Conservation (phyloP, 2,113 vertebrate genomes). For the Seriola quinqueradiata region DNA sequence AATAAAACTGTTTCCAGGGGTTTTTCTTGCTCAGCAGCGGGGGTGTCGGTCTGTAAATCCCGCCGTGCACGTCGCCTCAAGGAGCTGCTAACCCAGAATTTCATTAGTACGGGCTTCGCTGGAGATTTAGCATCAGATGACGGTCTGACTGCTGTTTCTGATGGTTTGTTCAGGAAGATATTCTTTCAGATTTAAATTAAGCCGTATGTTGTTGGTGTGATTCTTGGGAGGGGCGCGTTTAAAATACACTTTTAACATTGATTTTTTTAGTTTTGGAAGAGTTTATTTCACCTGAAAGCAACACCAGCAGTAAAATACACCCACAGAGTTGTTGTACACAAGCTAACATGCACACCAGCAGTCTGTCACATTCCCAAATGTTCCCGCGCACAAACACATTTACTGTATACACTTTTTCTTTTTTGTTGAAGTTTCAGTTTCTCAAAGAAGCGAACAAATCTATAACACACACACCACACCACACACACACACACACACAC, state of each 20-base stretch:
- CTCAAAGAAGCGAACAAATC: slow-evolving; percentile 13
- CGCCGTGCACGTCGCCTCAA: neutral
- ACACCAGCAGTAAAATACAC: slow-evolving; percentile 34
- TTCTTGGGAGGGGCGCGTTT: neutral
- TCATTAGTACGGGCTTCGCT: slow-evolving; percentile 6
- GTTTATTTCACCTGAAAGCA: slow-evolving; percentile 31
- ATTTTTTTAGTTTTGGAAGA: neutral
- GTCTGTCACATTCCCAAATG: slow-evolving; percentile 1
- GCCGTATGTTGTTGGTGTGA: neutral
- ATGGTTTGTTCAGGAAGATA: neutral
- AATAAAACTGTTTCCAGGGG: slow-evolving; percentile 29
- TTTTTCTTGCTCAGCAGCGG: slow-evolving; percentile 25
- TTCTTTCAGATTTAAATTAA: neutral
- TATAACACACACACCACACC: neutral
- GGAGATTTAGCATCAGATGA: slow-evolving; percentile 11
- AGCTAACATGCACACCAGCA: neutral
- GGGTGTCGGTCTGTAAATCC: slow-evolving; percentile 18
- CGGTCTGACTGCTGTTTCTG: neutral
- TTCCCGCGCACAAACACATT: neutral
- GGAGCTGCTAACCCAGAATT: slow-evolving; percentile 24
- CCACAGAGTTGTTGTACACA: slow-evolving; percentile 21
- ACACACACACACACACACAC: neutral
- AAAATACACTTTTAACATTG: neutral
- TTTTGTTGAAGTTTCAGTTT: neutral
- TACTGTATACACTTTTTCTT: neutral